Percentiles rank a stretch among this genome's conserved stretches.
Conservation (phyloP, 2,113 vertebrate genomes). For the Passer montanus region DNA sequence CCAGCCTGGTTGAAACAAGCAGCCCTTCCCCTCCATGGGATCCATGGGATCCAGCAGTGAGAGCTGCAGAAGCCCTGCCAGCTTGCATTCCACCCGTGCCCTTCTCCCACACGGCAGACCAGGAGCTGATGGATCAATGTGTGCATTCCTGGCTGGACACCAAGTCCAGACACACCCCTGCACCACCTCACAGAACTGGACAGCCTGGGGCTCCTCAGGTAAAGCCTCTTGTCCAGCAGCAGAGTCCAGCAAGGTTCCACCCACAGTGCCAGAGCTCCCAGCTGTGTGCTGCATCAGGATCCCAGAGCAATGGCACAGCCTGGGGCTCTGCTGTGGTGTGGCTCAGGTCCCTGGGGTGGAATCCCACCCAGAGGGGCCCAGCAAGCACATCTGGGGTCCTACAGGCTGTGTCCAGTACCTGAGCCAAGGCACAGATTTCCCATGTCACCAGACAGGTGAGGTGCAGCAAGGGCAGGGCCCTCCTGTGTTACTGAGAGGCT, state of each 20-base stretch:
- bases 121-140: neutral
- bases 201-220: neutral
- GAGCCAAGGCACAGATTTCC: neutral
- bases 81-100: neutral
- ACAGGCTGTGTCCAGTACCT: accelerated
- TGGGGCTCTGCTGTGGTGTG: neutral
- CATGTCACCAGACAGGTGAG: neutral
- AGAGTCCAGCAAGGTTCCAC: neutral
- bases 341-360: neutral
- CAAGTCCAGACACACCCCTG: neutral
- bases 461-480: neutral
- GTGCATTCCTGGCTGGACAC: neutral
- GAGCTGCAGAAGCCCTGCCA: neutral
- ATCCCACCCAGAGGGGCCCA: neutral
- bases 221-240: neutral
- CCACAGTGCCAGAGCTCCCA: neutral
- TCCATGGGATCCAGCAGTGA: neutral
- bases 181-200: neutral
- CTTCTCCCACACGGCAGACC: neutral
- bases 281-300: neutral
- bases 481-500: neutral
- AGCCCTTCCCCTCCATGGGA: neutral
- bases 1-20: neutral
- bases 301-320: neutral
- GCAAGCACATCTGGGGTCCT: neutral